Conservation (phyloP, 2,113 vertebrate genomes). For the Tringa solitaria region DNA sequence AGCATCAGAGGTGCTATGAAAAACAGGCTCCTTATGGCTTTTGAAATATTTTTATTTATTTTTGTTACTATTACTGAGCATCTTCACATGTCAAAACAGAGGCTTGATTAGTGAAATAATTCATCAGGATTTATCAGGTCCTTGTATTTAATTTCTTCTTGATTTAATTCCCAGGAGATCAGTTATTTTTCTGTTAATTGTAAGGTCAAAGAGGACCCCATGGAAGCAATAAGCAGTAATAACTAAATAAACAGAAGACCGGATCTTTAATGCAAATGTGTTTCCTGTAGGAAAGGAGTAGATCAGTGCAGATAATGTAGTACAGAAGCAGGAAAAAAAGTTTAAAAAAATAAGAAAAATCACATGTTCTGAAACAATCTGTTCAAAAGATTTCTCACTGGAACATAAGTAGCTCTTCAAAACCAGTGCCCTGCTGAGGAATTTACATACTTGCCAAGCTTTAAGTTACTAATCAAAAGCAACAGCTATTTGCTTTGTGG, state of each 20-base stretch:
- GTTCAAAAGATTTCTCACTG: background rate
- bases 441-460: constrained; percentile 11
- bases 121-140: background rate
- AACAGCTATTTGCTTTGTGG: background rate
- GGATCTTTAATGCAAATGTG: constrained; percentile 50
- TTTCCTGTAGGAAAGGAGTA: constrained; percentile 47
- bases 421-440: constrained; percentile 19
- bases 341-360: background rate
- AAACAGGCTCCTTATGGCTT: background rate
- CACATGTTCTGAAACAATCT: constrained; percentile 24
- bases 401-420: constrained; percentile 24
- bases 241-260: constrained; percentile 40
- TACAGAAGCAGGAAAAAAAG: constrained; percentile 6
- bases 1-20: background rate
- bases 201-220: background rate
- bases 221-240: constrained; percentile 17
- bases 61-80: background rate
- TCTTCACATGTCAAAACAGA: background rate
- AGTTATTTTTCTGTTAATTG: constrained; percentile 29
- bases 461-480: constrained; percentile 18
- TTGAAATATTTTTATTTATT: background rate
- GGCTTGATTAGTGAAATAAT: background rate
- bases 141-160: background rate
- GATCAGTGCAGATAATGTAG: constrained; percentile 27
- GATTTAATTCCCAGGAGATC: background rate